phyloP scores from a whole-genome alignment of 2,797 vertebrate genomes.

The Sebastes reedi region DNA sequence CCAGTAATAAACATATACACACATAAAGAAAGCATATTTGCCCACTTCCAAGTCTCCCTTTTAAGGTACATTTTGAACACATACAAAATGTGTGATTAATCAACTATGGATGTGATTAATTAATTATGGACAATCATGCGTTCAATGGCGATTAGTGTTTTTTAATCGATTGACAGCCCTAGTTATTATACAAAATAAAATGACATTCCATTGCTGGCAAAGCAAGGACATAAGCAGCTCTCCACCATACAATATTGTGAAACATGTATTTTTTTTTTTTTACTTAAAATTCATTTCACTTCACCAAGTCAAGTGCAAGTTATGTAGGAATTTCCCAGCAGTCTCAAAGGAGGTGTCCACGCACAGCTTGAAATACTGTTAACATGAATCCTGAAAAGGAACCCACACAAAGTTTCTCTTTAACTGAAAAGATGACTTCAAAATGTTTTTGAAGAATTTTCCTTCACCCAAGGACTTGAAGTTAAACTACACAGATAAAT shows the following conservation, averaged over 20 bases:
- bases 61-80: no score
- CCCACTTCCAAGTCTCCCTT: no score
- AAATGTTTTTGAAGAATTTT: neutral
- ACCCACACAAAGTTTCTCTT: neutral
- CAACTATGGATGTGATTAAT: no score
- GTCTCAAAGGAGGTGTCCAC: neutral
- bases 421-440: neutral
- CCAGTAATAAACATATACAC: no score
- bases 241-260: neutral
- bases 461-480: neutral
- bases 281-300: neutral
- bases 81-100: no score
- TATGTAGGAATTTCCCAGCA: neutral
- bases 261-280: no score
- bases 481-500: neutral
- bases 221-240: neutral
- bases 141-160: no score
- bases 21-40: no score
- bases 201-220: neutral
- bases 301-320: neutral
- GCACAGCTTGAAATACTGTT: neutral
- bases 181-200: neutral
- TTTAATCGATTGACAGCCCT: fast-evolving
- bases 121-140: no score
- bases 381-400: neutral